Evolutionary conservation across 2,888 invertebrate species (phyloP), one percentile per base, ranked within the genome.

Genomic region (Ochlodes sylvanus): DNA sequence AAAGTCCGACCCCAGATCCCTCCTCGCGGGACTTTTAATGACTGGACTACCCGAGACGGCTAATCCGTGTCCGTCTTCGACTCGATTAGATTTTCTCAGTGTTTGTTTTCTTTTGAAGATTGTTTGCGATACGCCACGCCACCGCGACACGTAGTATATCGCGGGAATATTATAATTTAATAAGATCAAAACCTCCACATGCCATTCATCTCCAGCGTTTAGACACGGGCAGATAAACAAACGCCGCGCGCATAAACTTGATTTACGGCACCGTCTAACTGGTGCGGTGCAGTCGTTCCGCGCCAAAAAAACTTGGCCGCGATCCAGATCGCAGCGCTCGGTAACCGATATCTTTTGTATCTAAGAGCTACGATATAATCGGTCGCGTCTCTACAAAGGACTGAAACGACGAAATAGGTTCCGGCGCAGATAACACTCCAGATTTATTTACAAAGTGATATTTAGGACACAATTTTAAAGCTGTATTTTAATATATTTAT

Each of bases 291-390:
- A 50, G 27, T 50, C 58, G 6, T 38, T 38, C 42, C 55, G 64
- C 60, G 21, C 63, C 56, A 56, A 27, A 64, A 64, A 56, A 66
- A 66, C 58, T 66, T 66, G 65, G 65, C 65, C 58, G 21, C 52
- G 21, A 14, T 66, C 65, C 65, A 66, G 32, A 12, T 66, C 27
- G 9, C 15, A 38, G 21, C 9, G 27, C 44, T 56, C 65, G 2
- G 58, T 42, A 42, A 60, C 58, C 21, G 65, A 66, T 52, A 58
- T 58, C 58, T 66, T 66, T 66, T 66, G 38, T 65, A 65, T 60
- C 58, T 66, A 54, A 54, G 58, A 58, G 66, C 58, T 60, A 60
- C 58, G 58, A 60, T 52, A 60, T 58, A 58, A 58, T 58, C 57
- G 41, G 50, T 27, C 65, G 34, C 19, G 56, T 34, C 41, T 12